Conservation (phyloP, 2,797 vertebrate genomes). For the Alosa sapidissima region DNA sequence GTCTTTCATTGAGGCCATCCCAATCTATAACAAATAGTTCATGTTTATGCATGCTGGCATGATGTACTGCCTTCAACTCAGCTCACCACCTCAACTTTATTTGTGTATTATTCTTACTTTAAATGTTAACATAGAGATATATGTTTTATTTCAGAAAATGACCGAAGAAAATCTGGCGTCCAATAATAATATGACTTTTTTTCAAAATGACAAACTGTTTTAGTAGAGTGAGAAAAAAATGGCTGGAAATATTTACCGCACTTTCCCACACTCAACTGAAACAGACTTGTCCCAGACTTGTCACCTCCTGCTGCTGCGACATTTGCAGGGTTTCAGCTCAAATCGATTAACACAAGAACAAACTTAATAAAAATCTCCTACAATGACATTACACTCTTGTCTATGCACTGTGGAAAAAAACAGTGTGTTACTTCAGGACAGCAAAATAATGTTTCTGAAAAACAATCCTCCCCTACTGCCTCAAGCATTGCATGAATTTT, state of each 20-base stretch:
- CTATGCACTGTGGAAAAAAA: conserved; percentile 21
- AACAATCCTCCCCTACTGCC: conserved; percentile 38
- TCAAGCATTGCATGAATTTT: conserved; percentile 43
- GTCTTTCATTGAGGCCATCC: background rate
- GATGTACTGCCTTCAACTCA: background rate
- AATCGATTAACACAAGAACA: conserved; percentile 3
- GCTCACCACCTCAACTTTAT: background rate
- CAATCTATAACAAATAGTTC: background rate
- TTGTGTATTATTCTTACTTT: background rate
- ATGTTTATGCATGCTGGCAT: background rate
- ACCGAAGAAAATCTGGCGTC: background rate
- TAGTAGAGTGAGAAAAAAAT: background rate
- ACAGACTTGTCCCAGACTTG: background rate
- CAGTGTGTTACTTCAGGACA: conserved; percentile 11
- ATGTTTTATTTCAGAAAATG: background rate
- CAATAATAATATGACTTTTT: background rate
- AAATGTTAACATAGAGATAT: background rate
- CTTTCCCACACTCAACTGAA: background rate
- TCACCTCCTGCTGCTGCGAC: background rate
- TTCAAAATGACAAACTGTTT: background rate
- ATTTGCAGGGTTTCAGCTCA: background rate
- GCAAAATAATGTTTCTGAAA: conserved; percentile 38
- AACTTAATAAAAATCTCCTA: background rate
- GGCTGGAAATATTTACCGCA: background rate
- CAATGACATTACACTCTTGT: background rate